Percentiles rank a stretch among this genome's conserved stretches.
These are phyloP conservation scores for Muricea muricata DNA, from an alignment of 92 coral and sea anemone species.

Conservation along the genomic window DNA sequence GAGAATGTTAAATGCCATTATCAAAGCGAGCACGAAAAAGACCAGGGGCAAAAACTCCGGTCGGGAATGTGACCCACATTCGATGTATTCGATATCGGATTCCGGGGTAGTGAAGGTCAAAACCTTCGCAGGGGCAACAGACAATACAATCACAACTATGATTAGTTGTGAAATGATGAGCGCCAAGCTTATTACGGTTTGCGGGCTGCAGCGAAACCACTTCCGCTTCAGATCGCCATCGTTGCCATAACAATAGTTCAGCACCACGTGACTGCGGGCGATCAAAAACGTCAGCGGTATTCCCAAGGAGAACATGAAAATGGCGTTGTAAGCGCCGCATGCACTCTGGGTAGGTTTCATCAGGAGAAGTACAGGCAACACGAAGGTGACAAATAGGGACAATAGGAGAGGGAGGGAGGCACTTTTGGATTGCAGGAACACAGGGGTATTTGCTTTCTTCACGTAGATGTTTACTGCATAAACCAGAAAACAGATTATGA, in stretches of 20 bases:
- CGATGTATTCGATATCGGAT: conserved; percentile 83
- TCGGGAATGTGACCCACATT: conserved; percentile 83
- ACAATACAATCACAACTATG: conserved; percentile 63
- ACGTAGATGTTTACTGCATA: conserved; percentile 79
- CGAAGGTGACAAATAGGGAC: conserved; percentile 77
- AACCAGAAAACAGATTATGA: conserved; percentile 77
- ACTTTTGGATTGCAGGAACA: conserved; percentile 82
- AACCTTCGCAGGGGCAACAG: conserved; percentile 73
- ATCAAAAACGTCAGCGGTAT: conserved; percentile 86
- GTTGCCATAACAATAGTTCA: conserved; percentile 75
- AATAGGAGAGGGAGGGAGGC: conserved; percentile 75
- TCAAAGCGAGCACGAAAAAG: conserved; percentile 73
- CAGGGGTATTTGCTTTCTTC: conserved; percentile 83
- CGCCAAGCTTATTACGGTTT: conserved; percentile 65
- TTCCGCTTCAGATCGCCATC: conserved; percentile 70
- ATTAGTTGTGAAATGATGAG: conserved; percentile 70
- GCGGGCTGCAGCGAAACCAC: conserved; percentile 76
- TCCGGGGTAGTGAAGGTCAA: conserved; percentile 67
- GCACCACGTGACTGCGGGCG: conserved; percentile 72
- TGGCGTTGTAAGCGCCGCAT: conserved; percentile 89
- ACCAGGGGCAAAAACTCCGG: conserved; percentile 77
- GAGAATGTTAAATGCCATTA: conserved; percentile 74
- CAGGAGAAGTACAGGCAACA: conserved; percentile 86
- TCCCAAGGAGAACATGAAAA: conserved; percentile 81
- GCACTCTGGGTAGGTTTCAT: conserved; percentile 83